phyloP scores from a whole-genome alignment of 2,888 invertebrate species.

The Leptothorax acervorum region DNA sequence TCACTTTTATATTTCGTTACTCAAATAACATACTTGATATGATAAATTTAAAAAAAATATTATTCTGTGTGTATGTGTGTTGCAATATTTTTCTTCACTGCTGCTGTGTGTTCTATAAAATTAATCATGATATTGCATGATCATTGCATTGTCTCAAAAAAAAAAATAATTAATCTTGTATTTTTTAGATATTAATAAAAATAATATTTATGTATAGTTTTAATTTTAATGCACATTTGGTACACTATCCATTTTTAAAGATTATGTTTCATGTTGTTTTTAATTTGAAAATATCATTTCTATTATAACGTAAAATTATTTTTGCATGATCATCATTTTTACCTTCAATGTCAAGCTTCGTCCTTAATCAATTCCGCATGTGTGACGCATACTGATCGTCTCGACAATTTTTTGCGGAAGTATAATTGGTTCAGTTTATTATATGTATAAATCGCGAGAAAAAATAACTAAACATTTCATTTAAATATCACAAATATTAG shows the following conservation, averaged over 20 bases:
- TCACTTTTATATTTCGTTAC: background rate
- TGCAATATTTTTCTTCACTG: background rate
- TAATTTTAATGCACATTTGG: background rate
- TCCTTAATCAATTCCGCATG: background rate
- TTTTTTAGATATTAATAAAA: background rate
- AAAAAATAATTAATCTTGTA: constrained; percentile 2
- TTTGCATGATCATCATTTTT: constrained; percentile 38
- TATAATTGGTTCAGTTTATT: background rate
- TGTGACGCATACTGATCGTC: background rate
- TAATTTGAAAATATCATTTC: background rate
- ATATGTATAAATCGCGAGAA: background rate
- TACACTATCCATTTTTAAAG: background rate
- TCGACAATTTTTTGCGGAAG: constrained; percentile 3
- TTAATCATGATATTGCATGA: background rate
- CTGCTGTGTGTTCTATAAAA: background rate
- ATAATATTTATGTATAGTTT: background rate
- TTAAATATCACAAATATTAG: background rate
- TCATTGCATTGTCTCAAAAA: background rate
- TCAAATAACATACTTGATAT: background rate
- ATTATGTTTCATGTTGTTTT: background rate
- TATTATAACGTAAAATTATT: background rate
- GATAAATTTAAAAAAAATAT: background rate
- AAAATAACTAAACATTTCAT: background rate
- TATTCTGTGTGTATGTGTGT: background rate
- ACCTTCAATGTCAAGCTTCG: background rate